Base-by-base conservation (phyloP, 2,797 vertebrate species). In the Gadopsis marmoratus region DNA sequence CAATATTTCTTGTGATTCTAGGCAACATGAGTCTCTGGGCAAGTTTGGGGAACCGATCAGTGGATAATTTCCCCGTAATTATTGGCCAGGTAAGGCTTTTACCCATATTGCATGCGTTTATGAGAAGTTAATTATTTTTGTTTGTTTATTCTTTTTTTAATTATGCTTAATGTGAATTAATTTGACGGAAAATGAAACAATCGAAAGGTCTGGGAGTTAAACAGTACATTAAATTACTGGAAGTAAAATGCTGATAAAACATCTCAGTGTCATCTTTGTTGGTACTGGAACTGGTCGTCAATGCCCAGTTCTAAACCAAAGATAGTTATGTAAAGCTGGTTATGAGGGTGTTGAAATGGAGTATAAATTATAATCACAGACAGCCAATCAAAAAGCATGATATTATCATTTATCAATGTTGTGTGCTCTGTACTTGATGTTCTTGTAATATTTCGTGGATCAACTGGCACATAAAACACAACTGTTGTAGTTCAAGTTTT, bases 21-120 rank as follows among this genome's bases (percentile, higher is more conserved):
- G 95, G 87, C 7, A 93, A 89, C 79, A 68, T 55, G 65, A 94
- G 64, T 81, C 48, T 92, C 13, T 94, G 90, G 94, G 50, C 41
- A 56, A 70, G 13, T 64, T 76, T 94, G 74, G 78, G 74, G 47
- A 89, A 26, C 8, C 13, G 88, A 50, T 87, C 92, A 68, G 14
- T 58, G 10, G 70, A 76, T 50, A 86, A 87, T 60, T 1, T 89
- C 19, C 48, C 83, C 11, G 37, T 80, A 35, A 79, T 94, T 19
- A 56, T 90, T 43, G 45, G 76, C 43, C 82, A 94, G 94, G 95
- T 96, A 82, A 88, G 80, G 3, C 1, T 45, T 23, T 12, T 60
- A 41, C 61, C 23, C 53, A 3, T 23, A 8, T 31, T 5, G 37
- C 12, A 29, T 48, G 7, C 9, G 0, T 13, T 6, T 8, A 33